Base-by-base conservation (phyloP, 2,888 invertebrate species). In the Schizotus pectinicornis region DNA sequence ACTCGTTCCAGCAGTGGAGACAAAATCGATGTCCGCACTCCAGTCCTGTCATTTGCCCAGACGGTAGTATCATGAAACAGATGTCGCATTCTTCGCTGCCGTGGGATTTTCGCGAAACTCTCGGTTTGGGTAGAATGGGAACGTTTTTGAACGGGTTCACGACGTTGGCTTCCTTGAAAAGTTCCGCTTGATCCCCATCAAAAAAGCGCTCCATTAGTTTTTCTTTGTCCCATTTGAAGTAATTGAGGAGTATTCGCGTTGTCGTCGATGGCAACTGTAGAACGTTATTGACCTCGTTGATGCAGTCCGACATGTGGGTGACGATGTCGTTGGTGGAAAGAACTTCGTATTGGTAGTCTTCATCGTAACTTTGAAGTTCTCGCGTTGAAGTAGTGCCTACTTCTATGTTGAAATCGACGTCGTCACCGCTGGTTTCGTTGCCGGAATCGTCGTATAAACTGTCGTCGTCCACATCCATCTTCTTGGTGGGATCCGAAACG, bases 201-300 rank as follows among this genome's bases (percentile, higher is more conserved):
- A 96, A 99, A 81, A 91, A 97, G 78, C 93, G 88, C 82, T 99
- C 99, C 91, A 98, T 93, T 61, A 99, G 84, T 80, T 97, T 97
- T 79, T 98, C 98, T 81, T 96, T 98, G 80, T 99, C 98, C 99
- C 99, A 99, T 84, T 95, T 95, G 80, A 96, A 99, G 79, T 98
- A 96, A 83, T 98, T 97, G 71, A 99, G 83, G 70, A 99, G 84
- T 81, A 98, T 97, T 74, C 98, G 87, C 65, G 94, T 95, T 52
- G 92, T 91, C 48, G 94, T 93, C 55, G 91, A 88, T 62, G 92
- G 91, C 77, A 94, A 89, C 90, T 96, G 92, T 72, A 98, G 92
- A 70, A 98, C 95, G 67, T 88, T 90, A 81, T 96, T 98, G 71
- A 98, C 98, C 81, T 98, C 98, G 81, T 92, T 92, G 76, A 98